phyloP scores from a whole-genome alignment of 2,113 vertebrate genomes.

The Neogobius melanostomus region DNA sequence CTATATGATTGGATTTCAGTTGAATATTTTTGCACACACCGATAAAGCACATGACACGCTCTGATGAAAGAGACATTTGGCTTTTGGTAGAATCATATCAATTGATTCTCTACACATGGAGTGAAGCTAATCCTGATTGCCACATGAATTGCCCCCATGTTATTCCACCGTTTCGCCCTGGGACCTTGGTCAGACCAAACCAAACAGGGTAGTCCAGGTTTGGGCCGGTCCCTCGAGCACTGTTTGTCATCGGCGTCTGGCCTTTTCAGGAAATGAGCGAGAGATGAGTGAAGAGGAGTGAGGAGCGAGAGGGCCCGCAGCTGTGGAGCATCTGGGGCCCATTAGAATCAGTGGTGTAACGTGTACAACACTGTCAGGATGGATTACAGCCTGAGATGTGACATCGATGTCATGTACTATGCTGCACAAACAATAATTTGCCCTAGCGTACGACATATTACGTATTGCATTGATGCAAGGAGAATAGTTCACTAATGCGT shows the following conservation, averaged over 20 bases:
- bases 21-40: too few species aligned
- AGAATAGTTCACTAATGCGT: background rate
- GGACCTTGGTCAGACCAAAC: conserved; percentile 17
- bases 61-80: too few species aligned
- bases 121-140: background rate
- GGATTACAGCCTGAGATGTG: background rate
- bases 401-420: background rate
- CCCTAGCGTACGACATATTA: background rate
- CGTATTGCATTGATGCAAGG: background rate
- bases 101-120: too few species aligned
- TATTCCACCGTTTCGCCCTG: conserved; percentile 21
- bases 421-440: too few species aligned
- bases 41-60: too few species aligned
- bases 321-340: conserved; percentile 28
- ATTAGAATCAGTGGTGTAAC: conserved; percentile 15
- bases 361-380: background rate
- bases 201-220: background rate
- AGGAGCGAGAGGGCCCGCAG: conserved; percentile 1
- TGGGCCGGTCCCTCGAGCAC: background rate
- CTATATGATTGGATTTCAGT: too few species aligned
- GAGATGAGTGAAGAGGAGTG: conserved; percentile 11
- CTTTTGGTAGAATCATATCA: too few species aligned
- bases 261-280: conserved; percentile 43
- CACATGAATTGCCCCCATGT: conserved; percentile 2
- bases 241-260: conserved; percentile 33